A percentile compares a stretch with the other conserved stretches of the same genome.
Evolutionary conservation across 1,140 invertebrate genomes (phyloP).

Genomic region (Procambarus clarkii): DNA sequence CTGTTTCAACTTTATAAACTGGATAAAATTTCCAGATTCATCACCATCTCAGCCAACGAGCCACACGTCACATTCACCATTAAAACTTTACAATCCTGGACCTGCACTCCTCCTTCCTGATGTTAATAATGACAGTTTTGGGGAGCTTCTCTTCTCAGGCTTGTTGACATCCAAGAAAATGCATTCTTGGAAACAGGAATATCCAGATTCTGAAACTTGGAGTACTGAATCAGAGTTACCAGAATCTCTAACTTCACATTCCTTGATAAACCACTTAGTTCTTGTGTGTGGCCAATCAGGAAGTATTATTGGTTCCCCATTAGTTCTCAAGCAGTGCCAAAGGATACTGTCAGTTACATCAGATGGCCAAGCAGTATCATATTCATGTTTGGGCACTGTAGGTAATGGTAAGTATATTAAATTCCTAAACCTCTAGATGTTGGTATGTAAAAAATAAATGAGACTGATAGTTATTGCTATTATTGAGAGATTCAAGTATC

Average conservation of each 20-base stretch:
- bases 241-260: neutral
- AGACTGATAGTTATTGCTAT: too few species aligned
- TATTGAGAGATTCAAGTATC: too few species aligned
- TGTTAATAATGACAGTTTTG: conserved; percentile 47
- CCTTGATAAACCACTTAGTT: conserved; percentile 29
- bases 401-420: conserved; percentile 36
- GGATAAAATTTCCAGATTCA: neutral
- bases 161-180: neutral
- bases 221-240: conserved; percentile 12
- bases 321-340: conserved; percentile 42
- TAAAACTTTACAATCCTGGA: conserved; percentile 29
- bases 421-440: neutral
- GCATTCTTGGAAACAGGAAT: conserved; percentile 14
- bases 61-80: neutral
- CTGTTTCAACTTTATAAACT: neutral
- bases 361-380: conserved; percentile 25
- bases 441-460: too few species aligned
- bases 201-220: conserved; percentile 27
- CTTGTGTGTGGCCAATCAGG: conserved; percentile 53
- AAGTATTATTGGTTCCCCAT: conserved; percentile 44
- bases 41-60: neutral
- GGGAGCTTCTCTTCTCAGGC: conserved; percentile 30
- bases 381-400: conserved; percentile 20
- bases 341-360: conserved; percentile 28
- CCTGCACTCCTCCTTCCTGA: conserved; percentile 34